These are phyloP conservation scores for Aquatica leii DNA, from an alignment of 2,888 invertebrate species.

Conservation along the genomic window DNA sequence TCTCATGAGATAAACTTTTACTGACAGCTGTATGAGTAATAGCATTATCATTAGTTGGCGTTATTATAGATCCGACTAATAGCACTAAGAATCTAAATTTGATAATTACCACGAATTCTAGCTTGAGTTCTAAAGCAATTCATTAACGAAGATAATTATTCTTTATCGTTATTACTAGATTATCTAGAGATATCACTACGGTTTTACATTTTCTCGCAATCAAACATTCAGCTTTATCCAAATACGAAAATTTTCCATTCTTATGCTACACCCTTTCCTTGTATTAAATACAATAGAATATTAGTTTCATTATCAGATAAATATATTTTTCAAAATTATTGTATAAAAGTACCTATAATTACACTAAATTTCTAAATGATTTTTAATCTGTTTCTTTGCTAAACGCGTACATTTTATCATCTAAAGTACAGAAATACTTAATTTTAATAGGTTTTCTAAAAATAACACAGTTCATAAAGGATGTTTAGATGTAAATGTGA, in stretches of 20 bases:
- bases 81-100: constrained; percentile 11
- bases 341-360: neutral
- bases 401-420: neutral
- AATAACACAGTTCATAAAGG: too few relatives aligned
- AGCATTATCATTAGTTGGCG: neutral
- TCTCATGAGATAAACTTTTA: neutral
- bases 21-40: constrained; percentile 5
- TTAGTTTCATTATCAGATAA: constrained; percentile 4
- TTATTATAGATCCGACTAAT: constrained; percentile 4
- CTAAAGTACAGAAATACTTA: too few relatives aligned
- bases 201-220: constrained; percentile 2
- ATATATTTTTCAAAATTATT: too few relatives aligned
- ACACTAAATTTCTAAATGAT: neutral
- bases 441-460: too few relatives aligned
- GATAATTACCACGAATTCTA: constrained; percentile 3
- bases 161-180: constrained; percentile 9
- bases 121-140: constrained; percentile 6
- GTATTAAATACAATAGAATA: constrained; percentile 4
- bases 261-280: neutral
- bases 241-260: neutral
- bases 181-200: constrained; percentile 4
- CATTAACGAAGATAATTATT: constrained; percentile 12
- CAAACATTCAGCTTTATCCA: neutral
- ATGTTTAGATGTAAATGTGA: too few relatives aligned
- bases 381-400: neutral